These are phyloP conservation scores for Andricus quercusramuli DNA, from an alignment of 2,888 invertebrate species.

Conservation along the genomic window DNA sequence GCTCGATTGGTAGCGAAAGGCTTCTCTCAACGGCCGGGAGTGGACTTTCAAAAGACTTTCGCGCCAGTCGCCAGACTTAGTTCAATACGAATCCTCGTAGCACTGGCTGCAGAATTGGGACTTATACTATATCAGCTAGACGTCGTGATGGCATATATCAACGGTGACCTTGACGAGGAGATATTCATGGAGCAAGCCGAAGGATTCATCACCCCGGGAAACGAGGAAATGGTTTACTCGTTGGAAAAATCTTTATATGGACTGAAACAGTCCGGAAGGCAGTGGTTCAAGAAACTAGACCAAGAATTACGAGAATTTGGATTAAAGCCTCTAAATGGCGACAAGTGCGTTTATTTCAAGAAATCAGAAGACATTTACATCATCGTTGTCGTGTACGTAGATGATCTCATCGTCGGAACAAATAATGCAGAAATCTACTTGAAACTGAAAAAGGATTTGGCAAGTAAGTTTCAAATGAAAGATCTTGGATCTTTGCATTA, in stretches of 20 bases:
- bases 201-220: background rate
- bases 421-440: no score
- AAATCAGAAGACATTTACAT: conserved; percentile 34
- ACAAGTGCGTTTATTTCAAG: conserved; percentile 21
- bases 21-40: conserved; percentile 49
- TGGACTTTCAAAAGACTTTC: conserved; percentile 50
- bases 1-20: conserved; percentile 52
- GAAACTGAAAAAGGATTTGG: no score
- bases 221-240: conserved; percentile 34
- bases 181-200: conserved; percentile 44
- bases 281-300: conserved; percentile 38
- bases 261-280: conserved; percentile 33
- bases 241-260: conserved; percentile 41
- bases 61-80: conserved; percentile 48
- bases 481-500: no score
- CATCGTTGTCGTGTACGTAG: no score
- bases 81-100: conserved; percentile 45
- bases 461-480: no score
- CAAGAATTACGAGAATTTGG: conserved; percentile 31
- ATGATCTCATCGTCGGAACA: no score
- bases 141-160: conserved; percentile 57
- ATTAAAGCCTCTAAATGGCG: conserved; percentile 38
- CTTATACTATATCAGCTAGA: no score
- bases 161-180: conserved; percentile 50
- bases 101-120: conserved; percentile 47